Conservation (phyloP, 1,140 invertebrate genomes). For the Lordiphosa stackelbergi region DNA sequence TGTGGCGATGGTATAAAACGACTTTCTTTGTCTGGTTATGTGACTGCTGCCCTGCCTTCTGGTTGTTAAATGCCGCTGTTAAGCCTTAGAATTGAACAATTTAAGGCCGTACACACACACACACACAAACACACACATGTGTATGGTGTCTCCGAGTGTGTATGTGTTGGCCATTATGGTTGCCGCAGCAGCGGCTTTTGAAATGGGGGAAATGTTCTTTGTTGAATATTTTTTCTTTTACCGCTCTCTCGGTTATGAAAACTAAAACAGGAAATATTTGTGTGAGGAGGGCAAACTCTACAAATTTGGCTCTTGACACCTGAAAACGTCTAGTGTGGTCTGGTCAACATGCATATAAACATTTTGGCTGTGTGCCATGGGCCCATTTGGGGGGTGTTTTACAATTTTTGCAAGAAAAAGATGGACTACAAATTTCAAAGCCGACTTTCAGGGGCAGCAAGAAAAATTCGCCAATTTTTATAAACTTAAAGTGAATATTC, state of each 20-base stretch:
- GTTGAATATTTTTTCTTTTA: conserved; percentile 40
- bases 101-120: conserved; percentile 25
- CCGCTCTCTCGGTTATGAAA: conserved; percentile 38
- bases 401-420: too few relatives aligned
- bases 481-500: too few relatives aligned
- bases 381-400: too few relatives aligned
- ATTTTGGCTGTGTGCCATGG: too few relatives aligned
- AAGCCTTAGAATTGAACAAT: conserved; percentile 50
- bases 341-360: conserved; percentile 30
- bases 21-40: conserved; percentile 18
- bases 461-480: too few relatives aligned
- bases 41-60: conserved; percentile 6
- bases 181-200: conserved; percentile 45
- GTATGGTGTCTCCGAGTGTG: conserved; percentile 11
- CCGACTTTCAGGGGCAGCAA: too few relatives aligned
- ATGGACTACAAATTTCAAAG: too few relatives aligned
- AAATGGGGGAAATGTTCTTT: conserved; percentile 29
- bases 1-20: conserved; percentile 30
- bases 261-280: conserved; percentile 43
- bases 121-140: conserved; percentile 1
- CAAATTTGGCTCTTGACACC: conserved; percentile 51
- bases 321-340: conserved; percentile 22
- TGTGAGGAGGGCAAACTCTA: conserved; percentile 34
- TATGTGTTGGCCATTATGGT: conserved; percentile 34
- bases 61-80: conserved; percentile 38